A percentile compares a stretch with the other conserved stretches of the same genome.
Evolutionary conservation across 92 coral and sea anemone species (phyloP).

Genomic region (Siderastrea radians): DNA sequence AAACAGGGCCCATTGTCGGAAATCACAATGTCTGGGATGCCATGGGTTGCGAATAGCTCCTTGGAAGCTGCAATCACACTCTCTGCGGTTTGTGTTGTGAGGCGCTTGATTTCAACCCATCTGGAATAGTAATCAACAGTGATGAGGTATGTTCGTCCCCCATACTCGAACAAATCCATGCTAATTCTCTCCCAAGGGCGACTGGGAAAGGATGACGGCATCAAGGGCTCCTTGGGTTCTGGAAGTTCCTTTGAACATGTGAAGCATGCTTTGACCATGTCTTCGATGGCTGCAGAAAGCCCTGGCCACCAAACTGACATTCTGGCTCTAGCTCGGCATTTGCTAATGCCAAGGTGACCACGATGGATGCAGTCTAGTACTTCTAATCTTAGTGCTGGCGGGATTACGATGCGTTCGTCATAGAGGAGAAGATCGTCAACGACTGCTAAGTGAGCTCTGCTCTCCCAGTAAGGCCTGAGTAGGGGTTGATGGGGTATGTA

Average conservation of each 20-base stretch:
- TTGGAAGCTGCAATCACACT: slow-evolving; percentile 23
- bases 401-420: slow-evolving; percentile 70
- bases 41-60: slow-evolving; percentile 62
- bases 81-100: slow-evolving; percentile 9
- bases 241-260: slow-evolving; percentile 53
- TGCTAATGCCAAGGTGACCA: slow-evolving; percentile 67
- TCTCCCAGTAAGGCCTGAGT: slow-evolving; percentile 70
- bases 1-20: slow-evolving; percentile 25
- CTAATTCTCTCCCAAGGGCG: slow-evolving; percentile 46
- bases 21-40: slow-evolving; percentile 51
- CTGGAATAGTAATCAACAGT: slow-evolving; percentile 65
- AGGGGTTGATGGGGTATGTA: slow-evolving; percentile 71
- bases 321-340: slow-evolving; percentile 65
- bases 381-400: slow-evolving; percentile 62
- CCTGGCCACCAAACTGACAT: slow-evolving; percentile 78
- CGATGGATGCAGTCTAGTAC: slow-evolving; percentile 68
- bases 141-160: slow-evolving; percentile 45
- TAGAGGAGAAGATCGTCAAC: slow-evolving; percentile 71
- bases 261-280: slow-evolving; percentile 32
- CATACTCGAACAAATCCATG: slow-evolving; percentile 38
- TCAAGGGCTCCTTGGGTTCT: slow-evolving; percentile 39
- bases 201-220: slow-evolving; percentile 50
- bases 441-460: slow-evolving; percentile 57
- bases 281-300: slow-evolving; percentile 23
- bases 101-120: slow-evolving; percentile 60